Evolutionary conservation across 2,888 invertebrate genomes (phyloP).

Genomic region (Cephalotes varians): DNA sequence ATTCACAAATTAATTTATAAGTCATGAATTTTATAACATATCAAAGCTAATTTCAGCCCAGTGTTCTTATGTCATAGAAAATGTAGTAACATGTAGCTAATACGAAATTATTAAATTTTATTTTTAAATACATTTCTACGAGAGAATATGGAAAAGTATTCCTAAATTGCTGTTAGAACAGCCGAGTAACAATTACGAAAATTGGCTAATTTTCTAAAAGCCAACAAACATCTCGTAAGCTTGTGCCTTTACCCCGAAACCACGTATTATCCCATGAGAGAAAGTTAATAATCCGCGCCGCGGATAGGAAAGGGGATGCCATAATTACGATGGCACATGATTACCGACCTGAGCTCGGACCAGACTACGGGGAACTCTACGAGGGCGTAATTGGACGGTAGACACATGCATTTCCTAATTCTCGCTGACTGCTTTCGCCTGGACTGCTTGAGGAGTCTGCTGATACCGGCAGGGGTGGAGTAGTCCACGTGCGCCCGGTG

Average conservation of each 20-base stretch:
- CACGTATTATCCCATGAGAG: background rate
- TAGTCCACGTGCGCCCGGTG: slow-evolving; percentile 59
- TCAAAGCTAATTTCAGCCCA: background rate
- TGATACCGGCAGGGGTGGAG: slow-evolving; percentile 58
- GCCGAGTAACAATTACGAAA: background rate
- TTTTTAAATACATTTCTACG: background rate
- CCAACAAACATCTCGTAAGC: background rate
- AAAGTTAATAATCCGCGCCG: background rate
- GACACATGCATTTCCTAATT: slow-evolving; percentile 88
- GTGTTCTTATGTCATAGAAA: background rate
- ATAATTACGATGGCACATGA: slow-evolving; percentile 9
- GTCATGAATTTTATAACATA: background rate
- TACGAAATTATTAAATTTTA: background rate
- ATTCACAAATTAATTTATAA: background rate
- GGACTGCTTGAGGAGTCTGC: slow-evolving; percentile 68
- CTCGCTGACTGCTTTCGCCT: slow-evolving; percentile 72
- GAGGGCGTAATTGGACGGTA: slow-evolving; percentile 88
- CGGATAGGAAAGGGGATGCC: background rate
- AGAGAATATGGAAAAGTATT: background rate
- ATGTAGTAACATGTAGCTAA: background rate
- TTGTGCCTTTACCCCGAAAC: background rate
- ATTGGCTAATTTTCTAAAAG: slow-evolving; percentile 22
- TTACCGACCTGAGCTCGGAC: slow-evolving; percentile 87
- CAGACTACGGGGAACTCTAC: slow-evolving; percentile 90
- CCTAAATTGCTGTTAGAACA: background rate